These are phyloP conservation scores for Oxystoma pomonae DNA, from an alignment of 2,888 invertebrate genomes.

Conservation along the genomic window DNA sequence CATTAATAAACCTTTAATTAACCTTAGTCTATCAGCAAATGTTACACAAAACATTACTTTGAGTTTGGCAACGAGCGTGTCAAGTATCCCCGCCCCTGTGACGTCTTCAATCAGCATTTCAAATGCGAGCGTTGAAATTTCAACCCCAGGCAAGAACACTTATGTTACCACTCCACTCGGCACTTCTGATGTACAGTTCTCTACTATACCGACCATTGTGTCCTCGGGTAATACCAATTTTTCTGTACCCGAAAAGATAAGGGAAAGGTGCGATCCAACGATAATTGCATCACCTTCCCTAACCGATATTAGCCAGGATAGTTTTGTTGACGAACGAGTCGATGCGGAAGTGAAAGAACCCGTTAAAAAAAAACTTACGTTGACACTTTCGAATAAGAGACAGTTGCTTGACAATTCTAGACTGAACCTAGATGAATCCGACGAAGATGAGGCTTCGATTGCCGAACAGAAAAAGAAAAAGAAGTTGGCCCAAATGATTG, in stretches of 20 bases:
- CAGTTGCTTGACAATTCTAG: constrained; percentile 32
- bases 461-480: constrained; percentile 29
- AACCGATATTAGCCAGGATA: constrained; percentile 7
- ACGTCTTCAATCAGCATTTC: constrained; percentile 16
- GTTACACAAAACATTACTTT: constrained; percentile 24
- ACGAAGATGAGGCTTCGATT: constrained; percentile 30
- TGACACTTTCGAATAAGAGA: constrained; percentile 35
- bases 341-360: background rate
- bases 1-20: constrained; percentile 23
- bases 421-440: constrained; percentile 36
- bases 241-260: background rate
- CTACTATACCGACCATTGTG: background rate
- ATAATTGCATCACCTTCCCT: background rate
- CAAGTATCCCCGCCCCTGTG: constrained; percentile 18
- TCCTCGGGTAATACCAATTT: background rate
- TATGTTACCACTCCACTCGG: background rate
- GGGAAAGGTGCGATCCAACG: background rate
- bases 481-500: constrained; percentile 19
- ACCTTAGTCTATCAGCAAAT: constrained; percentile 24
- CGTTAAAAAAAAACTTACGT: constrained; percentile 28
- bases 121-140: constrained; percentile 14
- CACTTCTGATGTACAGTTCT: background rate
- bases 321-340: background rate
- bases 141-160: background rate
- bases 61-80: constrained; percentile 19